These are phyloP conservation scores for Apodemus agrarius DNA, from an alignment of 2,797 vertebrate species.

Conservation along the genomic window DNA sequence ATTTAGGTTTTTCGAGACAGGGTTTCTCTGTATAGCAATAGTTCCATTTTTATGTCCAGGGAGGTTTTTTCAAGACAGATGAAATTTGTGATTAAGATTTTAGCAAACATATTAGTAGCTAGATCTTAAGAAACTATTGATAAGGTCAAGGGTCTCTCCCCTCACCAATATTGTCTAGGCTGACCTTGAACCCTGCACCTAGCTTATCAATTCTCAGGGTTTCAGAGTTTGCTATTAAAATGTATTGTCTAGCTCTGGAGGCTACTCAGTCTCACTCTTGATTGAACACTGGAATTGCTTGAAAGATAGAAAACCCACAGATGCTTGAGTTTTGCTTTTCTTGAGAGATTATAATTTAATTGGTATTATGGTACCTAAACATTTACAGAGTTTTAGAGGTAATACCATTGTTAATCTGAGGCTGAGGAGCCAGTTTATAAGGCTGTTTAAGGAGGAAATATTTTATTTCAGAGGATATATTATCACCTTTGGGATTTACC, in stretches of 20 bases:
- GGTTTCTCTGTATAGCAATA: too few species aligned
- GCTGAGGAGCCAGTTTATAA: slow-evolving; percentile 36
- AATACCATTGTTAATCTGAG: slow-evolving; percentile 23
- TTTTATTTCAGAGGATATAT: slow-evolving; percentile 35
- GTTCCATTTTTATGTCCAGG: slow-evolving; percentile 47
- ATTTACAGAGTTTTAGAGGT: slow-evolving; percentile 8
- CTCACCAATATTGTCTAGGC: neutral
- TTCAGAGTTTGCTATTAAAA: neutral
- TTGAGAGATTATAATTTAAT: slow-evolving; percentile 24
- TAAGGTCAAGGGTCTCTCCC: neutral
- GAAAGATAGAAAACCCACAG: slow-evolving; percentile 14
- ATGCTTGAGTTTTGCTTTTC: neutral
- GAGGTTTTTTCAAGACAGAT: neutral
- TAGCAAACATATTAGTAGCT: neutral
- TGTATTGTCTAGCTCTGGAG: neutral
- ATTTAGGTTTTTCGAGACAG: too few species aligned
- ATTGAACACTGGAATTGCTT: neutral
- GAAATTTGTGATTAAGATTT: slow-evolving; percentile 54
- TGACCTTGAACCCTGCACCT: neutral
- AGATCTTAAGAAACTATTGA: neutral
- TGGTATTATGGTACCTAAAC: neutral
- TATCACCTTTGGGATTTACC: slow-evolving; percentile 39
- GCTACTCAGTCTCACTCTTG: slow-evolving; percentile 1
- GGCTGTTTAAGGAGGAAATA: neutral
- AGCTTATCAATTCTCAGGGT: neutral